Conservation (phyloP, 2,113 vertebrate genomes). For the Scopus umbretta region DNA sequence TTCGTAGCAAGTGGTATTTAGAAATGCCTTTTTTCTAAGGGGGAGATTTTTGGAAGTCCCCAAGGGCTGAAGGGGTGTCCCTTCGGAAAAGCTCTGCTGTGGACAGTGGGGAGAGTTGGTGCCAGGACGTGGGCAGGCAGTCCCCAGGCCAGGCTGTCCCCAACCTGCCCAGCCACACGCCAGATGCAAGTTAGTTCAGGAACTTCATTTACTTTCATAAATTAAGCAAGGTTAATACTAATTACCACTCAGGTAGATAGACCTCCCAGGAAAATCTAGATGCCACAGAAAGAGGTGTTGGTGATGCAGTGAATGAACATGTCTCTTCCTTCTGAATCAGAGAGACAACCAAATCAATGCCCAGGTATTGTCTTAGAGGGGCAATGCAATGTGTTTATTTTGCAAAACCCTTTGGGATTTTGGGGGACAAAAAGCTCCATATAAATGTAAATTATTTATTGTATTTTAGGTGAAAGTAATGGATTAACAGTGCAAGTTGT, state of each 20-base stretch:
- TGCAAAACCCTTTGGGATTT: background rate
- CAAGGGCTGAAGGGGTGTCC: background rate
- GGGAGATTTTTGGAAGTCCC: background rate
- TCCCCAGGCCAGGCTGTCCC: background rate
- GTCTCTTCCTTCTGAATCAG: background rate
- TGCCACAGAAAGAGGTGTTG: background rate
- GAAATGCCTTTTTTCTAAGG: background rate
- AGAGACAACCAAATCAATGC: background rate
- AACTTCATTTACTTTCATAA: background rate
- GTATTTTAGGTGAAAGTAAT: background rate
- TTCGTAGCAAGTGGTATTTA: background rate
- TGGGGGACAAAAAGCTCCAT: background rate
- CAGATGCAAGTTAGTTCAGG: background rate
- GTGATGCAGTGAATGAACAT: fast-evolving
- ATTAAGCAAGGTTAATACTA: background rate
- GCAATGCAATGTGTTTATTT: background rate
- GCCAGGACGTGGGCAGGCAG: background rate
- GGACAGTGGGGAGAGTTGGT: background rate
- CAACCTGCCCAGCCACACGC: background rate
- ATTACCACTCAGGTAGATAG: background rate
- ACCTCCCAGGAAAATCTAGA: background rate
- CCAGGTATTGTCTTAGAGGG: background rate
- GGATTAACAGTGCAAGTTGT: background rate
- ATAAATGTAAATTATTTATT: background rate
- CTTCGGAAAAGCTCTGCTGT: background rate